phyloP scores from a whole-genome alignment of 2,113 vertebrate species.

The Tringa solitaria region DNA sequence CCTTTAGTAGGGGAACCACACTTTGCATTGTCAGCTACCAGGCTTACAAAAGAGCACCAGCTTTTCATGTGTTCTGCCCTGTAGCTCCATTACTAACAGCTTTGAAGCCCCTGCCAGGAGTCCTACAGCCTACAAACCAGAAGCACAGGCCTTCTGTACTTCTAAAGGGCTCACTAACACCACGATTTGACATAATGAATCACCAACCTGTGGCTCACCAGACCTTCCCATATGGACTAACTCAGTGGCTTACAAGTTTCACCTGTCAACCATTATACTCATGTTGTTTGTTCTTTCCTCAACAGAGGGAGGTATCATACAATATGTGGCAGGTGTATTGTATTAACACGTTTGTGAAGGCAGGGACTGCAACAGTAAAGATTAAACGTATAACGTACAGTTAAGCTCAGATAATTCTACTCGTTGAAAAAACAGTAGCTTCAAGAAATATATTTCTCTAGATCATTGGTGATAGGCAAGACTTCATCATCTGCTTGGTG shows the following conservation, averaged over 20 bases:
- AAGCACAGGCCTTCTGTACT: background rate
- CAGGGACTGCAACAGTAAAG: background rate
- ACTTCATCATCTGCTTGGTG: background rate
- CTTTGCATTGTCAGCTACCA: background rate
- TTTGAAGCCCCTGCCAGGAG: background rate
- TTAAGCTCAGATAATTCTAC: background rate
- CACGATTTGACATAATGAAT: fast-evolving
- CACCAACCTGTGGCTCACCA: fast-evolving
- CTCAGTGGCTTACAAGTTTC: background rate
- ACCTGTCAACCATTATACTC: background rate
- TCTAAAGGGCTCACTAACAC: background rate
- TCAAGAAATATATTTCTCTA: background rate
- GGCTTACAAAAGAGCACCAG: background rate
- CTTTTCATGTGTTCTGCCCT: background rate
- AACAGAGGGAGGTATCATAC: background rate
- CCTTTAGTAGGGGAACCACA: background rate
- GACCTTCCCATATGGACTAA: background rate
- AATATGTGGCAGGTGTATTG: background rate
- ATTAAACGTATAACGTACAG: background rate
- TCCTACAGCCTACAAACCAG: background rate
- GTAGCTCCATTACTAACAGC: background rate
- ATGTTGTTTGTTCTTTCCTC: background rate
- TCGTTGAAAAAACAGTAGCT: background rate
- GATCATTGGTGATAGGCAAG: background rate
- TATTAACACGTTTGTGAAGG: background rate